Percentiles rank a stretch among this genome's conserved stretches.
Evolutionary conservation across 2,113 vertebrate species (phyloP).

Genomic region (Chauna torquata): DNA sequence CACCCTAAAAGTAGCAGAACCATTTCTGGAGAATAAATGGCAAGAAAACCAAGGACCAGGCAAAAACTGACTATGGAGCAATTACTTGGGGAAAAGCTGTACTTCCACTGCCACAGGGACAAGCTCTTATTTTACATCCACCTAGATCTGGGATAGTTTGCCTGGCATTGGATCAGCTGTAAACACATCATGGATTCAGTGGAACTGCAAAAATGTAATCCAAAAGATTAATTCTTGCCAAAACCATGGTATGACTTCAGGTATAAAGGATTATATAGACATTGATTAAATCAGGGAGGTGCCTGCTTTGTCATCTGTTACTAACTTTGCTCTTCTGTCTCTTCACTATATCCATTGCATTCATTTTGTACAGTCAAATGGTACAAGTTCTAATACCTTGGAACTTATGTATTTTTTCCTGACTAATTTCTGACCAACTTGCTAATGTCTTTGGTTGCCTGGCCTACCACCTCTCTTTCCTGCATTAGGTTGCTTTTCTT

Average conservation of each 20-base stretch:
- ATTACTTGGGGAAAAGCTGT: not conserved
- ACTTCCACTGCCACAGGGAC: not conserved
- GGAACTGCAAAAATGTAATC: not conserved
- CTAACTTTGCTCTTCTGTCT: not conserved
- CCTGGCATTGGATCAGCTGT: not conserved
- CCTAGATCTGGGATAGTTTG: not conserved
- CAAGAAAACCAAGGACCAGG: not conserved
- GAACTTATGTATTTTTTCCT: not conserved
- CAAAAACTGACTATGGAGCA: not conserved
- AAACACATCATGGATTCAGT: not conserved
- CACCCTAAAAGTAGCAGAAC: not conserved
- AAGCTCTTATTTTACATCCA: not conserved
- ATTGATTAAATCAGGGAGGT: not conserved
- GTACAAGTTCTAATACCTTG: not conserved
- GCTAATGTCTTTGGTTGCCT: not conserved
- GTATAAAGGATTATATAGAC: not conserved
- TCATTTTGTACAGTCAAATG: not conserved
- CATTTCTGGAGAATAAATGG: not conserved
- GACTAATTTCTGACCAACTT: not conserved
- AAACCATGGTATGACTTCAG: not conserved
- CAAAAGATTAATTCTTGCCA: not conserved
- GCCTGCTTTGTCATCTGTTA: not conserved
- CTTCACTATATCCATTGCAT: fast-evolving
- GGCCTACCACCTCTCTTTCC: not conserved
- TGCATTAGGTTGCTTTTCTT: not conserved